Conservation (phyloP, 2,888 invertebrate genomes). For the Pantelozetes paolii region DNA sequence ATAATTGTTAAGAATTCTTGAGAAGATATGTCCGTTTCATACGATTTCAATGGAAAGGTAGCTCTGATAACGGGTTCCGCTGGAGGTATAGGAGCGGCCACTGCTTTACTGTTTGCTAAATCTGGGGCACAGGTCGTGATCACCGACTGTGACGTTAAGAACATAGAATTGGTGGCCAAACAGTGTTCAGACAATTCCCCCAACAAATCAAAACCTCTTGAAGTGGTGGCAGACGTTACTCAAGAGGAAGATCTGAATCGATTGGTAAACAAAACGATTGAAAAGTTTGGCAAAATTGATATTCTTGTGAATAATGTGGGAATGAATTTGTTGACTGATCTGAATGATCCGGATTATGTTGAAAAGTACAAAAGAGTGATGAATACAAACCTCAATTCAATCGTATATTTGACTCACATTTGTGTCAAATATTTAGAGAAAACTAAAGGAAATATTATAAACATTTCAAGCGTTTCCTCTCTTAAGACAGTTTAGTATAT, state of each 20-base stretch:
- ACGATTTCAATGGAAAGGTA: conserved; percentile 21
- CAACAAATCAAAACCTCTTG: neutral
- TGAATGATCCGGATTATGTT: no score
- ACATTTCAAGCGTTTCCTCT: no score
- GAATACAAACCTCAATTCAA: no score
- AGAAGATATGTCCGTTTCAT: neutral
- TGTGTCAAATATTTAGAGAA: no score
- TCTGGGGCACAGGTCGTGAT: conserved; percentile 15
- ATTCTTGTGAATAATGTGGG: conserved; percentile 42
- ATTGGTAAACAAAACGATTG: conserved; percentile 30
- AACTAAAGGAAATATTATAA: no score
- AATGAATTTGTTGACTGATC: no score
- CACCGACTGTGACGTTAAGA: conserved; percentile 19
- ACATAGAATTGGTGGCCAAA: conserved; percentile 5
- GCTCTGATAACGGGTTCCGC: conserved; percentile 30
- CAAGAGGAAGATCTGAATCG: neutral
- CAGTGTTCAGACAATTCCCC: neutral
- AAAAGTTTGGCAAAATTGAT: conserved; percentile 28
- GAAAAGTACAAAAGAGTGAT: no score
- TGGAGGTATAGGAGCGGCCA: conserved; percentile 32
- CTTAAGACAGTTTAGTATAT: no score
- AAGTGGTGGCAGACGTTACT: conserved; percentile 30
- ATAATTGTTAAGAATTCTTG: no score
- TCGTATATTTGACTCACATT: no score
- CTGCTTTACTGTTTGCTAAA: conserved; percentile 29